Conservation (phyloP, 1,140 invertebrate species). For the Cydia strobilella region DNA sequence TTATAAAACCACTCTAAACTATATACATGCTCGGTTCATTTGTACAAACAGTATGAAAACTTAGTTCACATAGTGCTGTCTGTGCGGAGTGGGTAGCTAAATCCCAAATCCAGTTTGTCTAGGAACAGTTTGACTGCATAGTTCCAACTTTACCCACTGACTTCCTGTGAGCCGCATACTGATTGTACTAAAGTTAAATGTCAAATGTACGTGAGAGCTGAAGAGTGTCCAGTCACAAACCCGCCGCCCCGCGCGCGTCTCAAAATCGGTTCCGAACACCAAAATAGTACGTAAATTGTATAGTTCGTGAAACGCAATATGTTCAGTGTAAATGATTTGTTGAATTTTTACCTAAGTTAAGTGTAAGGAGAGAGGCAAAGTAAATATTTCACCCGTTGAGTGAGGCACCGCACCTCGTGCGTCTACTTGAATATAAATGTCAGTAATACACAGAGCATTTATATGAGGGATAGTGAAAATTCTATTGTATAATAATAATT, state of each 20-base stretch:
- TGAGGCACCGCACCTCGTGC: conserved; percentile 61
- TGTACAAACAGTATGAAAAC: neutral
- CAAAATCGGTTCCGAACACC: conserved; percentile 70
- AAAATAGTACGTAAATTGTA: conserved; percentile 71
- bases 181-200: conserved; percentile 25
- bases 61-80: neutral
- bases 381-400: conserved; percentile 73
- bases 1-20: conserved; percentile 22
- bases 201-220: conserved; percentile 6
- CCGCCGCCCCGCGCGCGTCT: conserved; percentile 44
- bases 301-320: conserved; percentile 69
- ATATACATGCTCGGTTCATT: neutral
- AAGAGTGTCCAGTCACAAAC: conserved; percentile 37
- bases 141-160: neutral
- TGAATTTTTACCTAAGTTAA: conserved; percentile 56
- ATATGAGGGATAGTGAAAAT: conserved; percentile 52
- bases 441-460: conserved; percentile 64
- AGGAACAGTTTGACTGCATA: neutral
- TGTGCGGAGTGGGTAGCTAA: neutral
- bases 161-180: conserved; percentile 16
- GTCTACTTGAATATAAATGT: conserved; percentile 51
- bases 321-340: conserved; percentile 73
- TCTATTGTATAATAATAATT: conserved; percentile 56
- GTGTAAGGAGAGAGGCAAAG: conserved; percentile 43
- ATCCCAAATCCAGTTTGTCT: neutral